Evolutionary conservation across 2,113 vertebrate species (phyloP), one percentile per base, ranked within the genome.

Genomic region (Notothenia coriiceps): DNA sequence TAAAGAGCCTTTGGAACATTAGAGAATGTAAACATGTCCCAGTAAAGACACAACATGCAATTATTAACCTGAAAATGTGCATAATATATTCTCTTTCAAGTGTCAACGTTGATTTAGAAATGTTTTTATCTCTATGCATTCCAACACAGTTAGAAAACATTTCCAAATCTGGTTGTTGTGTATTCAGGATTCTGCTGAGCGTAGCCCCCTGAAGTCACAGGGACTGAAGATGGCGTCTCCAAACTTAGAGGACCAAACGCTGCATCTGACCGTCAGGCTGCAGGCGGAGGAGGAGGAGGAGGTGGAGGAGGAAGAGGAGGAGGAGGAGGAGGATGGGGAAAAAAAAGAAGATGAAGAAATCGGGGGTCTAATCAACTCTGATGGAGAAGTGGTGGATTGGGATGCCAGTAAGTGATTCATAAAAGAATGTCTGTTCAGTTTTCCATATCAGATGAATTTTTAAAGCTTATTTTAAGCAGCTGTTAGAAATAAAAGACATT

Each of bases 321-420:
- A 40, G 35, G 35, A 61, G 4, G 59, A 79, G 2, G 81, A 76
- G 4, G 77, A 47, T 12, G 49, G 55, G 4, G 59, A 83, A 47
- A 61, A 82, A 0, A 65, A 82, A 17, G 29, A 73, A 35, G 63
- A 85, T 46, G 86, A 91, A 81, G 89, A 85, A 77, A 77, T 88
- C 3, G 71, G 86, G 67, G 87, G 89, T 71, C 86, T 91, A 75
- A 89, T 92, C 81, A 92, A 93, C 79, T 89, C 89, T 9, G 89
- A 91, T 61, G 89, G 89, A 76, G 86, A 92, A 56, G 86, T 89
- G 62, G 78, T 90, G 40, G 87, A 90, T 25, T 91, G 88, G 88
- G 75, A 89, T 68, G 59, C 54, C 12, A 72, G 91, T 91, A 70
- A 90, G 88, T 87, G 33, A 64, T 25, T 46, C 18, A 54, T 6